Conservation (phyloP, 2,113 vertebrate species). For the Strix uralensis region DNA sequence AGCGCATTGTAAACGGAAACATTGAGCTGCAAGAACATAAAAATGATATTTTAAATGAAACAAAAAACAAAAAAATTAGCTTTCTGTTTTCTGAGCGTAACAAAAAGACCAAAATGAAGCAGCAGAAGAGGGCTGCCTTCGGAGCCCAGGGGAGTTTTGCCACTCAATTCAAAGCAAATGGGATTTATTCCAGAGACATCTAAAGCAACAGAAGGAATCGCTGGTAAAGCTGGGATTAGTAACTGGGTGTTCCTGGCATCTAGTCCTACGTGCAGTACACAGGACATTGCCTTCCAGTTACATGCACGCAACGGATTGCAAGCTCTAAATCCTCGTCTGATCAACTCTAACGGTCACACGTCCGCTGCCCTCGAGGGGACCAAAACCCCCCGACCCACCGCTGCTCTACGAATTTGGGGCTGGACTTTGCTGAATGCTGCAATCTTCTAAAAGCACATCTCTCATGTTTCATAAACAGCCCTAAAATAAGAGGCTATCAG, state of each 20-base stretch:
- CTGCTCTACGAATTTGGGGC: background rate
- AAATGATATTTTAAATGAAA: conserved; percentile 42
- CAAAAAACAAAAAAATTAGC: background rate
- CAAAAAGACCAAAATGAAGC: fast-evolving
- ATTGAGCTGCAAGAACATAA: conserved; percentile 39
- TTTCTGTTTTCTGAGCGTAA: conserved; percentile 72
- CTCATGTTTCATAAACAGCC: background rate
- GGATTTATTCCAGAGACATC: background rate
- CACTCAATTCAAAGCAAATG: background rate
- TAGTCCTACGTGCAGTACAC: background rate
- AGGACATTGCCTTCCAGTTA: background rate
- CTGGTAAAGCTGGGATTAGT: background rate
- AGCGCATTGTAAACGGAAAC: conserved; percentile 67
- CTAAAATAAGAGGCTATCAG: fast-evolving
- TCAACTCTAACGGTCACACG: fast-evolving
- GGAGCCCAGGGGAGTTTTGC: background rate
- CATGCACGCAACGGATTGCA: fast-evolving
- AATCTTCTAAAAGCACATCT: background rate
- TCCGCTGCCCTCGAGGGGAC: background rate
- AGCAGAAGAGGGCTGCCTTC: background rate
- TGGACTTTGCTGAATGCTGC: background rate
- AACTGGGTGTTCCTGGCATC: background rate
- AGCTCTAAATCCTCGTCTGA: background rate
- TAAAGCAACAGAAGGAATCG: background rate
- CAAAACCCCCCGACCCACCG: background rate